A percentile compares a stretch with the other conserved stretches of the same genome.
These are phyloP conservation scores for Thymelicus acteon DNA, from an alignment of 2,888 invertebrate genomes.

Conservation along the genomic window DNA sequence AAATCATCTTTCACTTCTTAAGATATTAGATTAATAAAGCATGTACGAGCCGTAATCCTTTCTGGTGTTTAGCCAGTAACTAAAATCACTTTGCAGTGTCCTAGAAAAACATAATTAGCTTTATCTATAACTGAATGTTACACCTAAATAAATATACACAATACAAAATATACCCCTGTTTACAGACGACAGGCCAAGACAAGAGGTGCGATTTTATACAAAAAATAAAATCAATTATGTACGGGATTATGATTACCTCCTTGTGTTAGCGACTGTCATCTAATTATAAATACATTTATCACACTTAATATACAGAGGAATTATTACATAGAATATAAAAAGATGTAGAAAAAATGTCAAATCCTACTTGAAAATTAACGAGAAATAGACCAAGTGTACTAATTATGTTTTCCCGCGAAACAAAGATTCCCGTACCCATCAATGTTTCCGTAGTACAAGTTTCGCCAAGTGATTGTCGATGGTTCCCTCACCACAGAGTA, in stretches of 20 bases:
- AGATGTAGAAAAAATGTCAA: slow-evolving; percentile 27
- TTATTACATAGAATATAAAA: slow-evolving; percentile 48
- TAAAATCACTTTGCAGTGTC: slow-evolving; percentile 69
- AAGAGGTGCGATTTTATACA: slow-evolving; percentile 82
- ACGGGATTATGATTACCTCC: slow-evolving; percentile 73
- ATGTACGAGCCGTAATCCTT: slow-evolving; percentile 62
- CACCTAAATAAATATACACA: slow-evolving; percentile 72
- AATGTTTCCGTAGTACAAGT: slow-evolving; percentile 67
- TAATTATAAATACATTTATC: slow-evolving; percentile 78
- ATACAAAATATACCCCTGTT: slow-evolving; percentile 73
- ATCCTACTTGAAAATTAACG: slow-evolving; percentile 30
- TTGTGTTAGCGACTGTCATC: slow-evolving; percentile 84
- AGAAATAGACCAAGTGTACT: slow-evolving; percentile 49
- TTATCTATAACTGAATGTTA: slow-evolving; percentile 64
- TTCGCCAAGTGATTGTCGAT: slow-evolving; percentile 57
- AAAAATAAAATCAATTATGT: slow-evolving; percentile 81
- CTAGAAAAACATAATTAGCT: slow-evolving; percentile 82
- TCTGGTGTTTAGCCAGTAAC: slow-evolving; percentile 68
- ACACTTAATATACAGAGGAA: slow-evolving; percentile 69
- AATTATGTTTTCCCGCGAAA: slow-evolving; percentile 81
- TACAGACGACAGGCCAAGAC: slow-evolving; percentile 84
- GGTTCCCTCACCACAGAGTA: slow-evolving; percentile 72
- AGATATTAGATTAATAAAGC: slow-evolving; percentile 48
- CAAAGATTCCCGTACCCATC: slow-evolving; percentile 83
- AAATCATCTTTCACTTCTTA: slow-evolving; percentile 38